phyloP scores from a whole-genome alignment of 2,888 invertebrate genomes.

The Xanthia icteritia region DNA sequence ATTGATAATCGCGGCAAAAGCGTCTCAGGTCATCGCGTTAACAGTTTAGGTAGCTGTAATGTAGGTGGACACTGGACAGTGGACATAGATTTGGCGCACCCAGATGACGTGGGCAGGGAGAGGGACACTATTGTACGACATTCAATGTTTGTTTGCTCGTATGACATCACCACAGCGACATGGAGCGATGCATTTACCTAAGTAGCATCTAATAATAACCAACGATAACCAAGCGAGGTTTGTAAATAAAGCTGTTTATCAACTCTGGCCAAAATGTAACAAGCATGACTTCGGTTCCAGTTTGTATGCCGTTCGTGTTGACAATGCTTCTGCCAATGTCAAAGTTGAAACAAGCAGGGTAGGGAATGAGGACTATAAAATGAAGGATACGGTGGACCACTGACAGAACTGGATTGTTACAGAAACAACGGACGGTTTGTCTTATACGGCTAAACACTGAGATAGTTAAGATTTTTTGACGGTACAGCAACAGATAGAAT shows the following conservation, averaged over 20 bases:
- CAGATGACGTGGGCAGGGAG: conserved; percentile 74
- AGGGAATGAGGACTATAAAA: not conserved
- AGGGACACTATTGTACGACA: conserved; percentile 78
- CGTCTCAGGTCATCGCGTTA: conserved; percentile 27
- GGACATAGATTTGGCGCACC: conserved; percentile 78
- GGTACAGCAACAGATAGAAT: conserved; percentile 1
- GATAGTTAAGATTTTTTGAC: not conserved
- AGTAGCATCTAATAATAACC: conserved; percentile 71
- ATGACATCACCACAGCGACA: conserved; percentile 80
- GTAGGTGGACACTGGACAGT: conserved; percentile 73
- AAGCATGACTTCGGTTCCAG: conserved; percentile 19
- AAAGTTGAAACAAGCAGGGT: conserved; percentile 19
- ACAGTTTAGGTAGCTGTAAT: conserved; percentile 27
- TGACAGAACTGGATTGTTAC: not conserved
- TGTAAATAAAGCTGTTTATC: conserved; percentile 50
- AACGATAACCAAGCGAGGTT: conserved; percentile 65
- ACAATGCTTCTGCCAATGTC: conserved; percentile 24
- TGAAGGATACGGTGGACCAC: not conserved
- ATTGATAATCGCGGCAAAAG: conserved; percentile 21
- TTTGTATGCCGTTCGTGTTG: conserved; percentile 31
- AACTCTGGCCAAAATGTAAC: conserved; percentile 37
- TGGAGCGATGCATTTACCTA: conserved; percentile 74
- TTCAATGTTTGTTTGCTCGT: conserved; percentile 69
- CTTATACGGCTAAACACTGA: not conserved
- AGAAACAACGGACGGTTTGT: not conserved